Base-by-base conservation (phyloP, 1,140 invertebrate genomes). In the Steinernema khuongi region DNA sequence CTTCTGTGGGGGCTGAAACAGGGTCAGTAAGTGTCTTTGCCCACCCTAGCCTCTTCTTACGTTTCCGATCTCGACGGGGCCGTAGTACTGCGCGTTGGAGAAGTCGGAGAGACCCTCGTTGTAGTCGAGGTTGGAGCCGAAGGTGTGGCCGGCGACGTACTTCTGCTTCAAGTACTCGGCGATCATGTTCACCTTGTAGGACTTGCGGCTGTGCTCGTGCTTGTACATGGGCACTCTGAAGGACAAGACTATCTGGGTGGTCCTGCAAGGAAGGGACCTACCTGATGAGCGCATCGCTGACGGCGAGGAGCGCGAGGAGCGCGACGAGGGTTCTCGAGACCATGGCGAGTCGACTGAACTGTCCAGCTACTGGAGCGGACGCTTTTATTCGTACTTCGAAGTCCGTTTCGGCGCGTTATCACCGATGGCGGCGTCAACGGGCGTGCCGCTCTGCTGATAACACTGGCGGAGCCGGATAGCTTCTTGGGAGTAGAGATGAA, bases 31-130 rank as follows among this genome's bases (percentile, higher is more conserved):
- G 0, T 88, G 87, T 76, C 97, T 96, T 0, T 89, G 89, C 14
- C 96, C 95, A 88, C 93, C 97, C 87, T 97, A 98, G 22, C 60
- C 30, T 87, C 97, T 95, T 75, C 94, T 77, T 88, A 87, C 98
- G 95, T 32, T 91, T 73, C 95, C 96, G 86, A 98, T 94, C 0
- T 88, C 87, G 76, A 97, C 96, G 0, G 89, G 89, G 18, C 96
- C 96, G 88, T 93, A 99, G 87, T 99, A 99, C 87, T 99, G 96
- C 74, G 95, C 94, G 29, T 79, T 78, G 26, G 68, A 67, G 67
- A 74, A 79, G 50, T 79, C 77, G 22, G 77, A 74, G 22, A 79
- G 77, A 19, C 77, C 77, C 73, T 79, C 77, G 44, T 79, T 70
- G 76, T 79, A 79, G 67, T 72, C 68, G 70, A 75, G 68, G 11